Conservation (phyloP, 2,888 invertebrate genomes). For the Herminia tarsipennalis region DNA sequence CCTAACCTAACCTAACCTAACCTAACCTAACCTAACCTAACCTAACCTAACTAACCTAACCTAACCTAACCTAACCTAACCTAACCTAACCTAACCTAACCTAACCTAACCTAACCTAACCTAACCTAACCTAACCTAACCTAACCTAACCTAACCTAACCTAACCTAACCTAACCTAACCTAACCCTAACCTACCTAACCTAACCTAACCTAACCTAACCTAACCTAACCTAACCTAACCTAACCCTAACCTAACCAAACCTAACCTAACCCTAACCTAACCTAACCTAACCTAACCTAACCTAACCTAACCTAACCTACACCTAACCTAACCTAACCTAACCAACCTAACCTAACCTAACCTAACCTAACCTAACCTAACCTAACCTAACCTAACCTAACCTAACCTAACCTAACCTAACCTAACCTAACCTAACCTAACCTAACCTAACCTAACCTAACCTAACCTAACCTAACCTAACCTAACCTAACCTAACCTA, state of each 20-base stretch:
- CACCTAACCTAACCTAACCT: slow-evolving; percentile 33
- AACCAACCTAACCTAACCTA: slow-evolving; percentile 36
- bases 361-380: slow-evolving; percentile 35
- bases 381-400: slow-evolving; percentile 33
- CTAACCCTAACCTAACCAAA: slow-evolving; percentile 14
- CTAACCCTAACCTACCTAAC: slow-evolving; percentile 46
- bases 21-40: slow-evolving; percentile 26
- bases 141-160: slow-evolving; percentile 35
- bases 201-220: slow-evolving; percentile 44
- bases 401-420: slow-evolving; percentile 23
- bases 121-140: slow-evolving; percentile 45
- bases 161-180: slow-evolving; percentile 44
- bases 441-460: slow-evolving; percentile 13
- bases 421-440: slow-evolving; percentile 18
- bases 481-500: slow-evolving; percentile 25
- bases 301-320: slow-evolving; percentile 35
- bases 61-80: slow-evolving; percentile 36
- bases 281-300: slow-evolving; percentile 22
- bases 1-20: slow-evolving; percentile 27
- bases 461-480: slow-evolving; percentile 14
- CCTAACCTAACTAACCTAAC: slow-evolving; percentile 17
- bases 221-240: slow-evolving; percentile 21
- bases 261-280: slow-evolving; percentile 15
- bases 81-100: slow-evolving; percentile 34
- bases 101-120: slow-evolving; percentile 34